Conservation (phyloP, 2,888 invertebrate genomes). For the Clunio marinus region DNA sequence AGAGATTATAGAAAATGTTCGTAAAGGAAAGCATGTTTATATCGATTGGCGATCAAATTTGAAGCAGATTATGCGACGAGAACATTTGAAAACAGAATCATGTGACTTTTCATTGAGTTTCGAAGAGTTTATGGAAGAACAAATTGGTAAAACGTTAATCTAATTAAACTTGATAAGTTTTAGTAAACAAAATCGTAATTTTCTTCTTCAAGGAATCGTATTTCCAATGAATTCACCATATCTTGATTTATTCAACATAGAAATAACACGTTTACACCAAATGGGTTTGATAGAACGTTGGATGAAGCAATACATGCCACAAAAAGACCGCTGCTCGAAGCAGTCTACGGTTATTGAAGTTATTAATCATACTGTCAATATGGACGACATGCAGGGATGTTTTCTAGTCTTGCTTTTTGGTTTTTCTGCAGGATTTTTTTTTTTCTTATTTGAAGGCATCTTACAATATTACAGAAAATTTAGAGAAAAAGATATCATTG, state of each 20-base stretch:
- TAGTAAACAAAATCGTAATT: not conserved
- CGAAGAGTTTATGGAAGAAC: slow-evolving; percentile 75
- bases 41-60: slow-evolving; percentile 80
- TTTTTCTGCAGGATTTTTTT: slow-evolving; percentile 50
- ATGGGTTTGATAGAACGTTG: slow-evolving; percentile 81
- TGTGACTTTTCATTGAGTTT: slow-evolving; percentile 72
- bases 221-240: slow-evolving; percentile 74
- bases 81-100: slow-evolving; percentile 60
- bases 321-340: slow-evolving; percentile 74
- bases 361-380: slow-evolving; percentile 82
- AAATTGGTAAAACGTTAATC: too few species aligned
- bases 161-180: too few species aligned
- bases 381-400: slow-evolving; percentile 89
- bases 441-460: slow-evolving; percentile 53
- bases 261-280: slow-evolving; percentile 75
- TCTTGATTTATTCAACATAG: slow-evolving; percentile 67
- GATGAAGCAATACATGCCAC: slow-evolving; percentile 71
- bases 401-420: slow-evolving; percentile 80
- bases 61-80: slow-evolving; percentile 65
- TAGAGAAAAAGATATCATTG: slow-evolving; percentile 52
- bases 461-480: slow-evolving; percentile 49
- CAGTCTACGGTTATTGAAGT: slow-evolving; percentile 60
- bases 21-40: slow-evolving; percentile 64
- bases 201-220: slow-evolving; percentile 53
- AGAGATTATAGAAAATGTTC: slow-evolving; percentile 57